Percentiles rank a stretch among this genome's conserved stretches.
phyloP scores from a whole-genome alignment of 2,888 invertebrate species.

The Drosophila melanocephala region DNA sequence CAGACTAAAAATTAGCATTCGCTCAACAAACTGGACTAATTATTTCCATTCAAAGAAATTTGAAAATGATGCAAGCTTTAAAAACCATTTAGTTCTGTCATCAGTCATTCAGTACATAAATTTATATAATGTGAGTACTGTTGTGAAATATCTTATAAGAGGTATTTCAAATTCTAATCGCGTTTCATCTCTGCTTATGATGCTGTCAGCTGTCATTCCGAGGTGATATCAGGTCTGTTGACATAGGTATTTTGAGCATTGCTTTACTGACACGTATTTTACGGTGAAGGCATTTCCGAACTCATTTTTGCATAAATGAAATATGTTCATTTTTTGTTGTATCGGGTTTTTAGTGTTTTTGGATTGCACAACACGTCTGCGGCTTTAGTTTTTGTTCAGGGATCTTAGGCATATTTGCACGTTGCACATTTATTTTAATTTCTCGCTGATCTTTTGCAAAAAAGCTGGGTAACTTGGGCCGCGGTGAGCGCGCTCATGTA shows the following conservation, averaged over 20 bases:
- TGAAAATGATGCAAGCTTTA: background rate
- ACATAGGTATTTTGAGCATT: conserved; percentile 4
- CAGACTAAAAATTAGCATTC: too few species aligned
- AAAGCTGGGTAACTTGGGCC: conserved; percentile 43
- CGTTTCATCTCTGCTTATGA: background rate
- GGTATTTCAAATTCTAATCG: background rate
- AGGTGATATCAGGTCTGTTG: conserved; percentile 17
- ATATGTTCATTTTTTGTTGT: conserved; percentile 22
- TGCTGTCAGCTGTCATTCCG: background rate
- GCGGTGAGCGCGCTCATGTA: conserved; percentile 40
- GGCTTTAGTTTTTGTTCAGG: conserved; percentile 32
- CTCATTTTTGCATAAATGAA: conserved; percentile 57
- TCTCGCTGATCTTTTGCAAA: conserved; percentile 65
- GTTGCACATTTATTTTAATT: conserved; percentile 80
- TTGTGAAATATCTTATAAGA: background rate
- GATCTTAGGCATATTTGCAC: conserved; percentile 69
- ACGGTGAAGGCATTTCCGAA: conserved; percentile 42
- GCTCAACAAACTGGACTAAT: too few species aligned
- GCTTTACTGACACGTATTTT: conserved; percentile 52
- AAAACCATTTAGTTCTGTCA: background rate
- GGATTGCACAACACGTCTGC: conserved; percentile 41
- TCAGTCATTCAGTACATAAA: background rate
- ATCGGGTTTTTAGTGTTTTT: conserved; percentile 29
- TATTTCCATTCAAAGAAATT: background rate
- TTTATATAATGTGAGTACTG: background rate